Evolutionary conservation across 2,113 vertebrate genomes (phyloP).

Genomic region (Chauna torquata): DNA sequence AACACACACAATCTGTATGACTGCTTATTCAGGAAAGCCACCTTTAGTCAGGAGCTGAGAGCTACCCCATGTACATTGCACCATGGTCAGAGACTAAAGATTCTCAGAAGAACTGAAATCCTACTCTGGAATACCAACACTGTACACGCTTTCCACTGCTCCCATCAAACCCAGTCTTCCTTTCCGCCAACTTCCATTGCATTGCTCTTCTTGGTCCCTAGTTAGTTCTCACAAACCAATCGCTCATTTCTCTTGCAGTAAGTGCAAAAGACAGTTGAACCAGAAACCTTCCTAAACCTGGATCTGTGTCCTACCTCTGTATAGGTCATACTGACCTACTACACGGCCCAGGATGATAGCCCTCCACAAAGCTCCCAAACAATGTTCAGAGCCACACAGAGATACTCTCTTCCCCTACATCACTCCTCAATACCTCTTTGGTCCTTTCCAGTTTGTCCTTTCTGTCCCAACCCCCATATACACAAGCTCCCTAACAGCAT

Average conservation of each 20-base stretch:
- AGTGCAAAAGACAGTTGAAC: neutral
- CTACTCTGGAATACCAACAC: neutral
- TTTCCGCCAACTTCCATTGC: neutral
- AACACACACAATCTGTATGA: accelerated
- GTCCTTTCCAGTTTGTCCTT: neutral
- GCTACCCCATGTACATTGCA: accelerated
- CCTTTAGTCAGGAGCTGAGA: neutral
- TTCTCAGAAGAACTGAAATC: neutral
- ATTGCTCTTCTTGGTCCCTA: neutral
- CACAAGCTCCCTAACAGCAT: neutral
- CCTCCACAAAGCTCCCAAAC: neutral
- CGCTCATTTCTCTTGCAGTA: neutral
- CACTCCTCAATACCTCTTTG: neutral
- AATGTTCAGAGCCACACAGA: neutral
- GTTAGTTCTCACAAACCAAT: neutral
- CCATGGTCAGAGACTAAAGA: neutral
- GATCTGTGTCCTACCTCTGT: neutral
- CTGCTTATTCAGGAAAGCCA: neutral
- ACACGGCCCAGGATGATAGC: accelerated
- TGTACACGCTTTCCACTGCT: accelerated
- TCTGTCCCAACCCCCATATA: accelerated
- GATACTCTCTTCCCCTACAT: neutral
- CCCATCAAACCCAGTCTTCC: neutral
- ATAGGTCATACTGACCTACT: neutral
- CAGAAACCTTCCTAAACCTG: neutral